A percentile compares a stretch with the other conserved stretches of the same genome.
phyloP scores from a whole-genome alignment of 1,140 invertebrate species.

The Bombus huntii region DNA sequence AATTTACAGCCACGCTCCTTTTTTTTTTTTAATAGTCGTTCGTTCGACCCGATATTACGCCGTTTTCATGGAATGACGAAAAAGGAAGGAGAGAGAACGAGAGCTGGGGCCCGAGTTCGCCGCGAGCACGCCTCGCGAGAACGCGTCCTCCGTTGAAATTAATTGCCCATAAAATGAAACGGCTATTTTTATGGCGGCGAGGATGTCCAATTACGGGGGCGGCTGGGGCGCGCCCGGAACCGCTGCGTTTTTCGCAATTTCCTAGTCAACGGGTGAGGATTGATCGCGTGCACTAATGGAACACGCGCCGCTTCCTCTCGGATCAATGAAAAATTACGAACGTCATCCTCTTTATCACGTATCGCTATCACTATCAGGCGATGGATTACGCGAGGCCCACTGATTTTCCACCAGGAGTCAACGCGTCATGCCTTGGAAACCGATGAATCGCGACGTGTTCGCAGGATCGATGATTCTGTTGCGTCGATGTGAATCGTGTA shows the following conservation, averaged over 20 bases:
- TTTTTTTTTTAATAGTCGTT: slow-evolving; percentile 37
- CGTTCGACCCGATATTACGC: slow-evolving; percentile 40
- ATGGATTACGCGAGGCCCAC: too few relatives aligned
- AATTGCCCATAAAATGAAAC: slow-evolving; percentile 76
- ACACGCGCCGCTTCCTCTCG: slow-evolving; percentile 6
- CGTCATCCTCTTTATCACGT: slow-evolving; percentile 15
- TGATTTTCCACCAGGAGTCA: neutral
- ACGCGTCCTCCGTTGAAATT: slow-evolving; percentile 69
- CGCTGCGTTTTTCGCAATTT: slow-evolving; percentile 51
- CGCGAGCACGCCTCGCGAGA: slow-evolving; percentile 1
- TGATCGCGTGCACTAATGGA: slow-evolving; percentile 53
- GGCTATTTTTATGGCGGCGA: slow-evolving; percentile 71
- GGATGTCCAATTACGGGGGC: slow-evolving; percentile 69
- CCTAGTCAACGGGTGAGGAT: slow-evolving; percentile 42
- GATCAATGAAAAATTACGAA: slow-evolving; percentile 39
- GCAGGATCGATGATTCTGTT: neutral
- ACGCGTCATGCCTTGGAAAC: too few relatives aligned
- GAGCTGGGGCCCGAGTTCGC: neutral
- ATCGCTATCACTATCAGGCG: neutral
- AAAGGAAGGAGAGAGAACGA: neutral
- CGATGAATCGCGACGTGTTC: neutral
- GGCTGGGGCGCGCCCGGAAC: neutral
- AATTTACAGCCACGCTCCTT: slow-evolving; percentile 9
- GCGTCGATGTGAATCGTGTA: too few relatives aligned
- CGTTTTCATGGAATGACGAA: slow-evolving; percentile 30